phyloP scores from a whole-genome alignment of 2,888 invertebrate genomes.

The Parasteatoda lunata region DNA sequence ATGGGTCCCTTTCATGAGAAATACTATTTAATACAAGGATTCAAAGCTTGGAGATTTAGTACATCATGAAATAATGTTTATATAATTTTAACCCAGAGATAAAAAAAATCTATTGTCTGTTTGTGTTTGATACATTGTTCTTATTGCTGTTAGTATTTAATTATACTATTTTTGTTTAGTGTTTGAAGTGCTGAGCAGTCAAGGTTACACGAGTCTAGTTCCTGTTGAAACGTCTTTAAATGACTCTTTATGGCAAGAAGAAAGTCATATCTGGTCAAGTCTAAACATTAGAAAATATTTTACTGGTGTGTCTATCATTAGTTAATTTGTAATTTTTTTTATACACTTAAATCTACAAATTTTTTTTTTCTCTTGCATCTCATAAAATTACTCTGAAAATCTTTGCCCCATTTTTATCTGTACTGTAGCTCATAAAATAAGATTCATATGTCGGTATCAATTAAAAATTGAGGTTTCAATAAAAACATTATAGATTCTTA shows the following conservation, averaged over 20 bases:
- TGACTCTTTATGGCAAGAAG: constrained; percentile 35
- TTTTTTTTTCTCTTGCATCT: background rate
- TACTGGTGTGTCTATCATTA: constrained; percentile 37
- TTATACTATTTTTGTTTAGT: constrained; percentile 30
- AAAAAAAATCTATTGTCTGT: too few species aligned
- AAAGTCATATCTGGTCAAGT: constrained; percentile 60
- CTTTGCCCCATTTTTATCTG: too few species aligned
- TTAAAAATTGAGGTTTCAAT: too few species aligned
- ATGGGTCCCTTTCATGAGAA: too few species aligned
- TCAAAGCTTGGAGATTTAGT: too few species aligned
- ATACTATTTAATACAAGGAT: too few species aligned
- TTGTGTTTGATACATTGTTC: too few species aligned
- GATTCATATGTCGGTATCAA: too few species aligned
- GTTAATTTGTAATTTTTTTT: background rate
- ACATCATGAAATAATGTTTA: too few species aligned
- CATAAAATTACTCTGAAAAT: background rate
- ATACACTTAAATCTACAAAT: background rate
- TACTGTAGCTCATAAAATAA: too few species aligned
- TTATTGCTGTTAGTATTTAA: background rate
- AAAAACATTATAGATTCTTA: background rate
- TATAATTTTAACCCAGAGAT: too few species aligned
- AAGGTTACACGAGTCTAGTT: constrained; percentile 58
- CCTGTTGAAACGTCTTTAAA: constrained; percentile 38
- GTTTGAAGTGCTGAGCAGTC: constrained; percentile 61
- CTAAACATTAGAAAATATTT: constrained; percentile 57